Percentiles rank a stretch among this genome's conserved stretches.
phyloP scores from a whole-genome alignment of 2,113 vertebrate species.

The Cyanoderma ruficeps region DNA sequence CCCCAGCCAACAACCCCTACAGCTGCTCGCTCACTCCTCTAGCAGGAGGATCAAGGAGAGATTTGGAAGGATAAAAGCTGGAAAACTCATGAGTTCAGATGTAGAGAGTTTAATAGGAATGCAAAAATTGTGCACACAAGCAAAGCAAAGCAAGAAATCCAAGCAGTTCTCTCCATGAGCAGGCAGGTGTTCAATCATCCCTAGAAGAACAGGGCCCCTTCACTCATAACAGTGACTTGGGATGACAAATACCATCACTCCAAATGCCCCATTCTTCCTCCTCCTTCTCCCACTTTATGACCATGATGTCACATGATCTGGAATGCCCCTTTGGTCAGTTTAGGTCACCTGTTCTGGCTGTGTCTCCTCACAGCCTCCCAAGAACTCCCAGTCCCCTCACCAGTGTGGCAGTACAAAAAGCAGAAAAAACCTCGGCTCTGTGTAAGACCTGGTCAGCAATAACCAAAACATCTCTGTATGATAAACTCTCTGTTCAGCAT shows the following conservation, averaged over 20 bases:
- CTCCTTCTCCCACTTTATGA: neutral
- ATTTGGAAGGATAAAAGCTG: neutral
- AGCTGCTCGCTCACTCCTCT: neutral
- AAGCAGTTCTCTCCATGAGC: neutral
- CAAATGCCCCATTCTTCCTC: neutral
- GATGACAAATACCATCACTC: neutral
- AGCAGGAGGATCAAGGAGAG: neutral
- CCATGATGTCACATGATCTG: neutral
- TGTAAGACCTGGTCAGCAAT: neutral
- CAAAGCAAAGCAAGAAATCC: neutral
- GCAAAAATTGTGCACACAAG: neutral
- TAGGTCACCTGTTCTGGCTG: neutral
- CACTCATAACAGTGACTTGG: accelerated
- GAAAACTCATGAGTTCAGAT: neutral
- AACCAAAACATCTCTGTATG: neutral
- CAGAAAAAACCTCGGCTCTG: accelerated
- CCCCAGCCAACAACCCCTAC: neutral
- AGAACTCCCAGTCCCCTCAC: accelerated
- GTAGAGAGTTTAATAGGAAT: neutral
- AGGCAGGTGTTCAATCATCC: neutral
- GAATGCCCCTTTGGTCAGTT: neutral
- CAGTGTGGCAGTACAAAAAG: accelerated
- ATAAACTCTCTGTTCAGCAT: neutral
- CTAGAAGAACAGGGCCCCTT: neutral
- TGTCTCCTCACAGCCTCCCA: neutral